Evolutionary conservation across 2,113 vertebrate species (phyloP), one percentile per base, ranked within the genome.

Genomic region (Neodontobutis hainanensis): DNA sequence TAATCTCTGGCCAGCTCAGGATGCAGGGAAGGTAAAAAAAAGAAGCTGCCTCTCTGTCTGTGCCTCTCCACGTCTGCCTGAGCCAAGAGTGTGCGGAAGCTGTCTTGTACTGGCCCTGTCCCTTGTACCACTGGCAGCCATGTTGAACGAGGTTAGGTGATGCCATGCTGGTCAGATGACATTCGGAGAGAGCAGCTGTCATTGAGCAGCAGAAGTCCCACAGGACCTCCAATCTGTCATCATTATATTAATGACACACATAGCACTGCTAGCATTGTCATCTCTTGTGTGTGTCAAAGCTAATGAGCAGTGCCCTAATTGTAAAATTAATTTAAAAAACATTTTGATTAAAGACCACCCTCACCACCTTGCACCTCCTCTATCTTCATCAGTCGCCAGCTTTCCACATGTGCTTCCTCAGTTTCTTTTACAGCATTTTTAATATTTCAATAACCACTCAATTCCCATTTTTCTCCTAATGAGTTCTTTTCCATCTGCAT

Each of bases 261-360:
- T 65, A 83, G 79, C 85, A 81, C 83, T 40, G 78, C 81, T 76
- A 84, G 83, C 85, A 87, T 75, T 89, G 88, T 90, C 90, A 88
- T 91, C 81, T 82, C 86, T 79, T 87, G 78, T 84, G 83, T 87
- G 85, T 85, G 84, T 81, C 88, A 89, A 72, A 84, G 83, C 83
- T 91, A 92, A 92, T 79, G 86, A 91, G 89, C 82, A 75, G 84
- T 48, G 65, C 71, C 77, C 83, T 93, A 89, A 91, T 93, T 91
- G 89, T 90, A 82, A 88, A 90, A 92, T 91, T 90, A 90, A 92
- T 91, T 90, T 36, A 73, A 87, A 91, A 92, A 91, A 90, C 78
- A 87, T 91, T 91, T 89, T 92, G 89, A 91, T 92, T 91, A 91
- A 92, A 90, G 91, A 89, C 80, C 84, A 87, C 70, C 75, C 73